These are phyloP conservation scores for Blera fallax DNA, from an alignment of 2,888 invertebrate species.

Conservation along the genomic window DNA sequence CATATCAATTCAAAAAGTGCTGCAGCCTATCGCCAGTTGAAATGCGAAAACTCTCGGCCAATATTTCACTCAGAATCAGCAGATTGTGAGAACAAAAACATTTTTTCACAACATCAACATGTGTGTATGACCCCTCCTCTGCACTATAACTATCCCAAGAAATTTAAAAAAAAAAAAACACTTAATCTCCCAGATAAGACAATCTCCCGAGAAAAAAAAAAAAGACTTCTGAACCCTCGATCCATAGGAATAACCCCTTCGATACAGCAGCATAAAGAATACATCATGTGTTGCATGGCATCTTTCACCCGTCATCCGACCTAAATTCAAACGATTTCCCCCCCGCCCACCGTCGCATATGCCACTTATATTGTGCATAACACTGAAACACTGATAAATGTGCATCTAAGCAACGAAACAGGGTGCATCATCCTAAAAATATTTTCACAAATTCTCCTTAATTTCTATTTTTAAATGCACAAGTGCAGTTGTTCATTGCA, in stretches of 20 bases:
- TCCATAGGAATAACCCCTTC: not conserved
- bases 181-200: slow-evolving; percentile 27
- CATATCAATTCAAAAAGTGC: not conserved
- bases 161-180: not conserved
- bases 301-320: slow-evolving; percentile 24
- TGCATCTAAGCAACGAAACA: slow-evolving; percentile 21
- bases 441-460: slow-evolving; percentile 23
- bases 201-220: slow-evolving; percentile 4
- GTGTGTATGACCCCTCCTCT: not conserved
- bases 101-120: not conserved
- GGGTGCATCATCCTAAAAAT: slow-evolving; percentile 48
- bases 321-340: slow-evolving; percentile 48
- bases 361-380: not conserved
- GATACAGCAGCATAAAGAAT: slow-evolving; percentile 2
- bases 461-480: slow-evolving; percentile 58
- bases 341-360: not conserved
- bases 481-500: slow-evolving; percentile 59
- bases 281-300: not conserved
- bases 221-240: slow-evolving; percentile 8
- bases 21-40: too few relatives aligned
- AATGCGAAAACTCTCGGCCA: not conserved
- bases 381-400: slow-evolving; percentile 45
- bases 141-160: not conserved
- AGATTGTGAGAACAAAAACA: not conserved
- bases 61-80: not conserved